Percentiles rank a stretch among this genome's conserved stretches.
Conservation (phyloP, 2,797 vertebrate species). For the Cheirogaleus major region DNA sequence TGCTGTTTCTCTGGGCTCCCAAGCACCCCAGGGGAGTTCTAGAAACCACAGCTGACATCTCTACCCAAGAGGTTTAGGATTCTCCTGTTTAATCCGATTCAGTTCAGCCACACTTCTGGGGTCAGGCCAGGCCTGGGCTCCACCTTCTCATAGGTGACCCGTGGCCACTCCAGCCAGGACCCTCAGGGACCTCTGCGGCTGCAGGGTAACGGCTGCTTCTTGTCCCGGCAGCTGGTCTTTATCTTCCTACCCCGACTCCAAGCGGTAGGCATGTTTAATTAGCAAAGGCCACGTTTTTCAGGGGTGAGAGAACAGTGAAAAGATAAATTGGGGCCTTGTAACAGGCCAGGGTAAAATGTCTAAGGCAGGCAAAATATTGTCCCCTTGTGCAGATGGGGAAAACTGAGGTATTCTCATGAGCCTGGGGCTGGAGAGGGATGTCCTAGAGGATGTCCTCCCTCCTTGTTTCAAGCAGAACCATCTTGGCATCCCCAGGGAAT, state of each 20-base stretch:
- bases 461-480: neutral
- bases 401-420: neutral
- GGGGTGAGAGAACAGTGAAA: neutral
- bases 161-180: neutral
- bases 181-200: neutral
- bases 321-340: neutral
- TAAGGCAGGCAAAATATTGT: neutral
- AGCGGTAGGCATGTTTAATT: neutral
- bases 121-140: neutral
- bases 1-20: neutral
- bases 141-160: neutral
- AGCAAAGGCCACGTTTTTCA: neutral
- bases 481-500: neutral
- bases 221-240: neutral
- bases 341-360: neutral
- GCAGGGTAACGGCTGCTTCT: neutral
- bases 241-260: neutral
- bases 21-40: neutral
- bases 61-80: neutral
- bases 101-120: neutral
- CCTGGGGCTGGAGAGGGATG: neutral
- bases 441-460: neutral
- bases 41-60: neutral
- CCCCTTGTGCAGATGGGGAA: neutral
- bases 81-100: neutral